Conservation (phyloP, 2,888 invertebrate species). For the Disparrhopalites patrizii region DNA sequence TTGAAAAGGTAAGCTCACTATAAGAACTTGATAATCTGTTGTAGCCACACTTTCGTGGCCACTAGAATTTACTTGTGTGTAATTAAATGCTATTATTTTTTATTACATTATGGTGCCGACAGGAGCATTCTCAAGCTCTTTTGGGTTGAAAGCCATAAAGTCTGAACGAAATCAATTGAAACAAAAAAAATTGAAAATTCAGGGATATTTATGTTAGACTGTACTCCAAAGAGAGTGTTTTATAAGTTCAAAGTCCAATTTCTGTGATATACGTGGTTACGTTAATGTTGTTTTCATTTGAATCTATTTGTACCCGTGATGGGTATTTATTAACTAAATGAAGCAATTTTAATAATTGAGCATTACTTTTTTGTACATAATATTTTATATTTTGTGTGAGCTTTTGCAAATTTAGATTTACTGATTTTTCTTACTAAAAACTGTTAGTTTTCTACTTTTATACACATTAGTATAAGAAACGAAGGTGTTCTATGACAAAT, state of each 20-base stretch:
- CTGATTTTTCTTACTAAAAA: conserved; percentile 15
- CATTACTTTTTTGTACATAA: conserved; percentile 10
- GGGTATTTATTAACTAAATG: no score
- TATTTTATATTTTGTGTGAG: conserved; percentile 12
- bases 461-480: neutral
- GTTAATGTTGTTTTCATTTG: neutral
- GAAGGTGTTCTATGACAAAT: neutral
- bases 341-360: no score
- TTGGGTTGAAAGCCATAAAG: neutral
- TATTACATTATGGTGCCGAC: conserved; percentile 13
- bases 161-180: neutral
- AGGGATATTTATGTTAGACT: neutral
- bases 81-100: conserved; percentile 3
- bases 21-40: neutral
- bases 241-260: no score
- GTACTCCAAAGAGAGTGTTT: no score
- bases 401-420: neutral
- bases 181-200: neutral
- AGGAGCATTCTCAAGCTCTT: neutral
- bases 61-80: no score
- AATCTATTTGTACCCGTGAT: no score
- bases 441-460: conserved; percentile 16
- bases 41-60: neutral
- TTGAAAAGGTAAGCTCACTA: conserved; percentile 83
- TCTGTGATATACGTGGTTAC: conserved; percentile 2